Evolutionary conservation across 2,888 invertebrate species (phyloP).

Genomic region (Napeogenes inachia): DNA sequence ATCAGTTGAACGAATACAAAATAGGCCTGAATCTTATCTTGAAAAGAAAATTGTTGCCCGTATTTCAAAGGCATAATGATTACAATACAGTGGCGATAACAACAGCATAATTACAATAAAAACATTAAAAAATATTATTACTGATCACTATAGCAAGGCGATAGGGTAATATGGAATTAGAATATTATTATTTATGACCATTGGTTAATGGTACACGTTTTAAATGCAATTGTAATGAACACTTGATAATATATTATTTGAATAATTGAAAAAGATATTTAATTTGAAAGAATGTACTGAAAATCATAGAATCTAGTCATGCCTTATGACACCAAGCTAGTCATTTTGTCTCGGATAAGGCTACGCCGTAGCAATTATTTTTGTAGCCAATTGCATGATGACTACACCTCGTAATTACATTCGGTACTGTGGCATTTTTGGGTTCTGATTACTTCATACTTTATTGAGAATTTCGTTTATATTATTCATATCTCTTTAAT

Average conservation of each 20-base stretch:
- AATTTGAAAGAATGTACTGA: neutral
- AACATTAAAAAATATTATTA: neutral
- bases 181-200: too few relatives aligned
- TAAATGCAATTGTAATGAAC: too few relatives aligned
- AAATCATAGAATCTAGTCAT: slow-evolving; percentile 12
- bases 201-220: too few relatives aligned
- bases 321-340: slow-evolving; percentile 10
- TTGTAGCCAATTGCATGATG: slow-evolving; percentile 16
- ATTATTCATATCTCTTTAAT: slow-evolving; percentile 2
- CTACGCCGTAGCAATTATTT: slow-evolving; percentile 21
- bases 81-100: neutral
- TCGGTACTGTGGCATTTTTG: slow-evolving; percentile 2
- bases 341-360: slow-evolving; percentile 14
- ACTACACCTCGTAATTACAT: slow-evolving; percentile 9
- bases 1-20: slow-evolving; percentile 34
- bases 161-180: too few relatives aligned
- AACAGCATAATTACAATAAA: neutral
- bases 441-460: too few relatives aligned
- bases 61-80: neutral
- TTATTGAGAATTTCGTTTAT: neutral
- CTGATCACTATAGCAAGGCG: too few relatives aligned
- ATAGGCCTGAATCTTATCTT: neutral
- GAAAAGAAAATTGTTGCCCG: neutral
- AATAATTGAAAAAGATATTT: neutral
- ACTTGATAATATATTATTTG: too few relatives aligned